Evolutionary conservation across 2,797 vertebrate species (phyloP), one percentile per base, ranked within the genome.

Genomic region (Tenualosa ilisha): DNA sequence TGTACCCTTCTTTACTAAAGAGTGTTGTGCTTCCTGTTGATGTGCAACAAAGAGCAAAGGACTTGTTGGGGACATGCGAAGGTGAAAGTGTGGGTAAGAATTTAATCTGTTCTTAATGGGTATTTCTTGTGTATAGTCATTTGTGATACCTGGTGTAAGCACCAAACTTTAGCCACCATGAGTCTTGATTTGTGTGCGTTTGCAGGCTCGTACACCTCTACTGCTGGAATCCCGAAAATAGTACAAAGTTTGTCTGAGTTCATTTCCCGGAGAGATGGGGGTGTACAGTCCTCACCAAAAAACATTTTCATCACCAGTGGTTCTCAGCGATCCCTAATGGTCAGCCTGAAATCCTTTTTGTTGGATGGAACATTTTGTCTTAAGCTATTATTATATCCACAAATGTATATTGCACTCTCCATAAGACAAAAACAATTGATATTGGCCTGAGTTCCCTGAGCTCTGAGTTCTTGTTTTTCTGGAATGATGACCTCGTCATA

Each of bases 201-300:
- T 79, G 31, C 88, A 96, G 95, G 95, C 59, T 92, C 93, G 2
- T 95, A 95, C 9, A 88, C 88, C n/a, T 5, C 12, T 1, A 0
- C 51, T 46, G 0, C 0, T 0, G 95, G 95, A 0, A 86, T 94
- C 1, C 0, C 84, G 46, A 82, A 89, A 61, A 87, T 94, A 37
- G 37, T 88, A 31, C 51, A 83, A 0, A 87, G 83, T 26, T 0
- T 96, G 83, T 91, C 92, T 50, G 86, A 93, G 59, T 96, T 93
- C 88, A 94, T 96, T 84, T 90, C 50, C 1, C 91, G 83, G 79
- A 91, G 95, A 84, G 96, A 97, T 22, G 92, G 93, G 4, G 95
- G 94, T 0, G 85, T 87, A 85, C 88, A 91, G 6, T 91, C 91
- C 8, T 1, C 88, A 65, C 92, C 95, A 2, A 81, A 92, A 6